Base-by-base conservation (phyloP, 2,888 invertebrate genomes). In the Leptopilina drosophilae region DNA sequence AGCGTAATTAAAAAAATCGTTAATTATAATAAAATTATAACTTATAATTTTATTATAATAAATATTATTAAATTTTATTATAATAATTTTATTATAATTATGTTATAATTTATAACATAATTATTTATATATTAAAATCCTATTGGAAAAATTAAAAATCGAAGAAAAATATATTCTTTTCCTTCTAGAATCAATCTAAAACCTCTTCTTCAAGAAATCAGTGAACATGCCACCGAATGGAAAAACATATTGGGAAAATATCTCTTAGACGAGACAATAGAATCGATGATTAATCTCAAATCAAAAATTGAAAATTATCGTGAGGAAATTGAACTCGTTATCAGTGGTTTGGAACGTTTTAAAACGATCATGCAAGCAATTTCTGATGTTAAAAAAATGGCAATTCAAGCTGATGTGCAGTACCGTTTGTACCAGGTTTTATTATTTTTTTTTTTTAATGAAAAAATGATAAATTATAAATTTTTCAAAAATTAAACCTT, bases 331-430 rank as follows among this genome's bases (percentile, higher is more conserved):
- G 95, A 97, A 85, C 94, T 95, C 90, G 95, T 95, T 77, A 96
- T 98, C 53, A 95, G 94, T 86, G 95, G 95, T 6, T 91, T 98
- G 65, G 96, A 96, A 78, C 95, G 96, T 87, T 96, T 98, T 88
- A 98, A 97, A 91, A 92, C 94, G 80, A 96, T 98, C 3, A 95
- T 98, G 95, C 95, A 95, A 83, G 95, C 97, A 0, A 97, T 98
- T 81, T 92, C 95, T 0, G 94, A 93, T 59, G 95, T 98, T 66
- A 95, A 96, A 87, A 94, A 94, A 78, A 94, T 95, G 90, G 96
- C 97, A 0, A 93, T 97, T 76, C 95, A 95, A 4, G 95, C 96
- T 0, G 98, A 98, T 91, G 93, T 96, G 69, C 94, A 94, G 86
- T 97, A 96, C 87, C 93, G 94, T 62, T 94, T 94, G 33, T 90